Percentiles rank a stretch among this genome's conserved stretches.
These are phyloP conservation scores for Dicranocentrus wangi DNA, from an alignment of 2,888 invertebrate species.

Conservation along the genomic window DNA sequence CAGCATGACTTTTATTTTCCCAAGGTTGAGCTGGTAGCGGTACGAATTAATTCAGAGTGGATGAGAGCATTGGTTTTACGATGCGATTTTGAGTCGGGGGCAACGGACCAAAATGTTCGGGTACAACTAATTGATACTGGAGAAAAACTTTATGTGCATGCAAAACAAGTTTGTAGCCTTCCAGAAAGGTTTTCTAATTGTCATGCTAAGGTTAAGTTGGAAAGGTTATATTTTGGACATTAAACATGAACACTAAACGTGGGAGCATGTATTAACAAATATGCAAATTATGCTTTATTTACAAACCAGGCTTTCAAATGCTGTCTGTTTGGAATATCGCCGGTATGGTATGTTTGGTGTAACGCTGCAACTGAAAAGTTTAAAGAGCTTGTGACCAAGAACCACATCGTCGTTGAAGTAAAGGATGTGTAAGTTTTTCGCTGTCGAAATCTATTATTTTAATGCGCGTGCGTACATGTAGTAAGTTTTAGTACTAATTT, in stretches of 20 bases:
- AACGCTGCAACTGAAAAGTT: background rate
- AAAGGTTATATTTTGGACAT: background rate
- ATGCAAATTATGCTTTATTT: background rate
- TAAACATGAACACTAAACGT: background rate
- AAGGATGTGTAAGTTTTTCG: background rate
- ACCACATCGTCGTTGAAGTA: background rate
- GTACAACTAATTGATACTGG: slow-evolving; percentile 56
- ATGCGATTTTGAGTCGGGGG: background rate
- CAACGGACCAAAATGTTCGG: background rate
- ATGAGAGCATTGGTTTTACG: slow-evolving; percentile 14
- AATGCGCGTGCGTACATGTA: no score
- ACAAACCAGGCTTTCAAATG: slow-evolving; percentile 41
- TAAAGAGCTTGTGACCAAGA: background rate
- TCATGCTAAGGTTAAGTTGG: slow-evolving; percentile 20
- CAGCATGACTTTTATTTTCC: background rate
- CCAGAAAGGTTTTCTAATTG: slow-evolving; percentile 14
- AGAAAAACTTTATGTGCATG: background rate
- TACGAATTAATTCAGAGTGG: slow-evolving; percentile 7
- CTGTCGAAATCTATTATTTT: background rate
- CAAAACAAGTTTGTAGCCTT: slow-evolving; percentile 16
- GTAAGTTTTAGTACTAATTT: no score
- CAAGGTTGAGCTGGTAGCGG: slow-evolving; percentile 39
- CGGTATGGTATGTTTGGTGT: slow-evolving; percentile 8
- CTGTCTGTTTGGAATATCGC: slow-evolving; percentile 30
- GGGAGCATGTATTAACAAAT: no score